Percentiles rank a stretch among this genome's conserved stretches.
Conservation (phyloP, 1,140 invertebrate genomes). For the Plodia interpunctella region DNA sequence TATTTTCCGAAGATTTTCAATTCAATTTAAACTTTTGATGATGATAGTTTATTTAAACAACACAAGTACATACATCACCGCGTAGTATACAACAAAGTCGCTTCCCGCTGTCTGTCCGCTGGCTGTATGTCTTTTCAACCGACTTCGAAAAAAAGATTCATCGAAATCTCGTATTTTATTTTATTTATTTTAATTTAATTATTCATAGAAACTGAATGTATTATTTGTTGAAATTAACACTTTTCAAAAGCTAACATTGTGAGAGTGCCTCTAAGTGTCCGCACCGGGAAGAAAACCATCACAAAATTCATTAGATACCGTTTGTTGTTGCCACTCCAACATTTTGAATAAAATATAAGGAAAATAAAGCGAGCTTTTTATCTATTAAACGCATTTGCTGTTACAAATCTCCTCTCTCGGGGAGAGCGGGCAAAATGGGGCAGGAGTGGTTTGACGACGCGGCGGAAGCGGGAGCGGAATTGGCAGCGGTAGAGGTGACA, state of each 20-base stretch:
- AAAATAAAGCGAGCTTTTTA: conserved; percentile 64
- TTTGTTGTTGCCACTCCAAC: conserved; percentile 41
- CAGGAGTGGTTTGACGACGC: background rate
- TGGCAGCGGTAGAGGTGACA: background rate
- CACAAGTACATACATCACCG: too few species aligned
- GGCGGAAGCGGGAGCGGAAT: background rate
- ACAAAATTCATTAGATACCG: conserved; percentile 57
- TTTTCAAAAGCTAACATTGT: background rate
- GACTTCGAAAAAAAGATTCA: too few species aligned
- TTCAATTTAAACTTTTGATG: too few species aligned
- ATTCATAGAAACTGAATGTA: too few species aligned
- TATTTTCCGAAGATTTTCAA: background rate
- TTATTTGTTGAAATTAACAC: too few species aligned
- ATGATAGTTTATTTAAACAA: too few species aligned
- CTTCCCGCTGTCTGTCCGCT: too few species aligned
- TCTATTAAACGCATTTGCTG: conserved; percentile 69
- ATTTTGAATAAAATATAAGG: conserved; percentile 66
- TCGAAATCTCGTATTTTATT: too few species aligned
- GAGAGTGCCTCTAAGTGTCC: conserved; percentile 3
- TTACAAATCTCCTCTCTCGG: conserved; percentile 58
- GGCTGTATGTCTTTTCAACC: too few species aligned
- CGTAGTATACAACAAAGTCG: too few species aligned
- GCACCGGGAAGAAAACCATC: conserved; percentile 25
- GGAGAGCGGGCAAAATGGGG: conserved; percentile 22
- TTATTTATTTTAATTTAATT: too few species aligned